Evolutionary conservation across 30 jellyfish, hydroid and myxozoan species (phyloP).

Genomic region (Cassiopea andromeda): DNA sequence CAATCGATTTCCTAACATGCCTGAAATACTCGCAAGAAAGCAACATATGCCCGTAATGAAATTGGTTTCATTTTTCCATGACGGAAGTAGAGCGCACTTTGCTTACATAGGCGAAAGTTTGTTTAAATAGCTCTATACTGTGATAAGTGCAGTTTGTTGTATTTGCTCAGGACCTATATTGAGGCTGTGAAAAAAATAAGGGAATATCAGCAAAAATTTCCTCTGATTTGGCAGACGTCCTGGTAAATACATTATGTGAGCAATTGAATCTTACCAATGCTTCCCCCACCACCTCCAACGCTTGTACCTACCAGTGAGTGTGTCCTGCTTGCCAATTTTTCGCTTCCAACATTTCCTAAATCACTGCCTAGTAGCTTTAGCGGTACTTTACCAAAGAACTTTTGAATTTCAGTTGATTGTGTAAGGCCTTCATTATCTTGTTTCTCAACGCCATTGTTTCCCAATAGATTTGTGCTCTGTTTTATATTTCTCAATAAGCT

Average conservation of each 20-base stretch:
- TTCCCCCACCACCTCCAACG: not conserved
- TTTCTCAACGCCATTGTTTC: conserved; percentile 1
- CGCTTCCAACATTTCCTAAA: conserved; percentile 74
- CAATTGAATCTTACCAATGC: conserved; percentile 11
- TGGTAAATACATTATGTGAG: not conserved
- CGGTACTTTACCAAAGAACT: conserved; percentile 67
- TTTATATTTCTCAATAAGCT: conserved; percentile 30
- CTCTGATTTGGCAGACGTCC: no score
- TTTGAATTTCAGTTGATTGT: conserved; percentile 50
- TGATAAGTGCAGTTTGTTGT: no score
- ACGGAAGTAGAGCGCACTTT: no score
- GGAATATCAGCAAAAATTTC: no score
- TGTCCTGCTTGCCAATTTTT: conserved; percentile 45
- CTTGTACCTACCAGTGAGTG: not conserved
- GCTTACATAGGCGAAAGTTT: no score
- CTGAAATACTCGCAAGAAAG: no score
- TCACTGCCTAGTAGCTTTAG: conserved; percentile 52
- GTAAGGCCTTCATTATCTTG: conserved; percentile 12
- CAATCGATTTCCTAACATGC: no score
- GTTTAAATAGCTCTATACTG: no score
- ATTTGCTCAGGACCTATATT: no score
- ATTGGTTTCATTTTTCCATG: no score
- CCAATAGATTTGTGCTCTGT: conserved; percentile 23
- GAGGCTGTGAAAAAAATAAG: no score
- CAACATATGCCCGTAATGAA: no score